Base-by-base conservation (phyloP, 1,140 invertebrate species). In the Littorina saxatilis region DNA sequence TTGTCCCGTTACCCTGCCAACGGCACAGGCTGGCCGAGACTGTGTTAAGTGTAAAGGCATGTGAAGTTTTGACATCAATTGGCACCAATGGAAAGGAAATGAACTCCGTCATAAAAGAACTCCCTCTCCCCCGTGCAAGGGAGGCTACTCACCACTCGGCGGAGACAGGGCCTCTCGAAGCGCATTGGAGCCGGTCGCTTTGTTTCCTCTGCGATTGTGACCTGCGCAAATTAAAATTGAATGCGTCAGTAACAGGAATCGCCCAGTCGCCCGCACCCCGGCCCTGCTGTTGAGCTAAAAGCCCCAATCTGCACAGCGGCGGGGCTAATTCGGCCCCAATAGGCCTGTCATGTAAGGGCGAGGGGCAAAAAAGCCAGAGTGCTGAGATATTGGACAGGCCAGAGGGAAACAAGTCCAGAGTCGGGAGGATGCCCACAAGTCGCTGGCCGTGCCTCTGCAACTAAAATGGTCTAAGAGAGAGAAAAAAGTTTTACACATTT, bases 21-120 rank as follows among this genome's bases (percentile, higher is more conserved):
- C 82, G 66, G 82, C 82, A 83, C 82, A 83, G 75, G 77, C 32
- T 50, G 50, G 63, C 68, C 40, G 55, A 79, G 58, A 79, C 63
- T 83, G 50, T 75, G 82, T 79, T 83, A 83, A 83, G 77, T 83
- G 82, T 83, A 79, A 79, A 74, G 76, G 72, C 76, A 83, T 83
- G 82, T 83, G 82, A 83, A 83, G 77, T 79, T 83, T 83, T 79
- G 82, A 83, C 82, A 79, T 83, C 66, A 79, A 83, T 83, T 83
- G 82, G 50, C 78, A 75, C 76, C 63, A 83, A 83, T 83, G 72
- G 77, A 83, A 74, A 83, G 82, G 82, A 83, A 83, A 83, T 83
- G 82, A 83, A 83, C 39, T 47, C 70, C 77, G 73, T 74, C 76
- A 83, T 83, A 83, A 83, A 83, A 83, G 82, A 79, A 74, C 58